Percentiles rank a stretch among this genome's conserved stretches.
Conservation (phyloP, 2,113 vertebrate genomes). For the Vireo altiloquus region DNA sequence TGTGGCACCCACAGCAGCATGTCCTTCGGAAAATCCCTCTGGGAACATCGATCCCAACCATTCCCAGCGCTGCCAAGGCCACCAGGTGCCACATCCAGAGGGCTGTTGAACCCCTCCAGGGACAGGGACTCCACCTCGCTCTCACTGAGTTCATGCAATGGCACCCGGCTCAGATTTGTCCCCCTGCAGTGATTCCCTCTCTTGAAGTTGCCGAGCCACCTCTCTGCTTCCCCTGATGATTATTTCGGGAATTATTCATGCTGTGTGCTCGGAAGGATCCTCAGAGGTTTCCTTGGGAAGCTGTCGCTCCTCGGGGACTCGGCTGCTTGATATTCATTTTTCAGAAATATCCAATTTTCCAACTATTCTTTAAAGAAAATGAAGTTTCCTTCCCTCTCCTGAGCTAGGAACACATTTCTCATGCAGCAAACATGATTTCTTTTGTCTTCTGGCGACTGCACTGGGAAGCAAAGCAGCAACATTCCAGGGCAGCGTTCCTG, state of each 20-base stretch:
- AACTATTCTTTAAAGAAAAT: neutral
- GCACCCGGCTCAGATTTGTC: neutral
- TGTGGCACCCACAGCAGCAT: fast-evolving
- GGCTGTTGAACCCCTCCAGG: neutral
- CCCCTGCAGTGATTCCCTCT: neutral
- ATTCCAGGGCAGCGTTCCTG: fast-evolving
- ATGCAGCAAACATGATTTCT: neutral
- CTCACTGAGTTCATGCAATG: fast-evolving
- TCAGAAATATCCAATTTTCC: constrained; percentile 1
- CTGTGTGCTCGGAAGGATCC: neutral
- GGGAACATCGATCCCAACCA: neutral
- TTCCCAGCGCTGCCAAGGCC: neutral
- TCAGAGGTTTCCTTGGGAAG: neutral
- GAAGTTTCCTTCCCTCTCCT: neutral
- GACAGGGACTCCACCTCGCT: fast-evolving
- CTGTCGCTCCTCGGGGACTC: neutral
- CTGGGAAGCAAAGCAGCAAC: neutral
- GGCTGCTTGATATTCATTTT: neutral
- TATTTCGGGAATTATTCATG: constrained; percentile 30
- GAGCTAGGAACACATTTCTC: neutral
- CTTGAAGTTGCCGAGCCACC: neutral
- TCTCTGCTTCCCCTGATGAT: neutral
- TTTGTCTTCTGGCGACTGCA: neutral
- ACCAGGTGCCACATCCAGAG: neutral
- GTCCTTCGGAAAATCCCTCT: neutral